phyloP scores from a whole-genome alignment of 2,113 vertebrate genomes.

The Xiphias gladius region DNA sequence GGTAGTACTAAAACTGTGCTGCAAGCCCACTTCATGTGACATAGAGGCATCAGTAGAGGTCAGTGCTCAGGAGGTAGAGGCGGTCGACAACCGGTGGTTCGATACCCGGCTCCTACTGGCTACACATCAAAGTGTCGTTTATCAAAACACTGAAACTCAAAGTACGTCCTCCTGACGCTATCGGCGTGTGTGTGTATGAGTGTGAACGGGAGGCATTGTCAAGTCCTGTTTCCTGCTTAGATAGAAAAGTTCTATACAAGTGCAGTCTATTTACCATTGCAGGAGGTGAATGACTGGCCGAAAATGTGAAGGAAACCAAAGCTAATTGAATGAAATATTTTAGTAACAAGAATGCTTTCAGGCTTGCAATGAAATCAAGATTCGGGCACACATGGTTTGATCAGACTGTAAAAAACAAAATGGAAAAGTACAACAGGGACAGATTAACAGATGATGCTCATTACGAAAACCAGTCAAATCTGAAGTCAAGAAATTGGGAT shows the following conservation, averaged over 20 bases:
- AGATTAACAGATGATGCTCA: neutral
- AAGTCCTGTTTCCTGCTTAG: constrained; percentile 22
- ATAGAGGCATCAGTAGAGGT: neutral
- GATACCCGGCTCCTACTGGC: constrained; percentile 17
- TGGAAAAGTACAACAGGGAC: neutral
- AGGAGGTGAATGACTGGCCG: neutral
- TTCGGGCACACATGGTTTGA: neutral
- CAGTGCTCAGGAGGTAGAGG: neutral
- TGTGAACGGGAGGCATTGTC: neutral
- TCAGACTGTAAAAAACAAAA: constrained; percentile 8
- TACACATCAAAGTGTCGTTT: constrained; percentile 9
- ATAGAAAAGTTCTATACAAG: constrained; percentile 10
- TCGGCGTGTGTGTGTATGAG: neutral
- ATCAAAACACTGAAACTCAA: constrained; percentile 24
- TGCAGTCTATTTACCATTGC: constrained; percentile 9
- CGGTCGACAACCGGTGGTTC: neutral
- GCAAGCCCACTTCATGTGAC: no score
- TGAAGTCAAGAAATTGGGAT: neutral
- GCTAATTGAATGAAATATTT: constrained; percentile 12
- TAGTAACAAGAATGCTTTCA: constrained; percentile 12
- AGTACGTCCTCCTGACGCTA: neutral
- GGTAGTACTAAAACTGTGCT: no score
- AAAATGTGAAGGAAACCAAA: neutral
- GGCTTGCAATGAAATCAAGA: constrained; percentile 1
- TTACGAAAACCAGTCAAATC: no score